Percentiles rank a stretch among this genome's conserved stretches.
Conservation (phyloP, 2,113 vertebrate species). For the Thryonomys swinderianus region DNA sequence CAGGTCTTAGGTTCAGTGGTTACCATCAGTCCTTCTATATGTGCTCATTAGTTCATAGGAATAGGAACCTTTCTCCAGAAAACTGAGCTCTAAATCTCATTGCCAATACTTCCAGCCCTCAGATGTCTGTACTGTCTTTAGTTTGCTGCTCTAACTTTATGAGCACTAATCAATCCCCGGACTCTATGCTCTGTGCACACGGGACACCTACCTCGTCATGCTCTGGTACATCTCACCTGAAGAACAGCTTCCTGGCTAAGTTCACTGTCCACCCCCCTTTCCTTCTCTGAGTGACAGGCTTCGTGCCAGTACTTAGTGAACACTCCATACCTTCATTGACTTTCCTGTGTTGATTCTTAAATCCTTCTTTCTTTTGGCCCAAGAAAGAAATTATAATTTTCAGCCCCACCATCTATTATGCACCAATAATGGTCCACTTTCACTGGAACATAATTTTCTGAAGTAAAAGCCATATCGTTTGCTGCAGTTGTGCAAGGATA, state of each 20-base stretch:
- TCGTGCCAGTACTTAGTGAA: not conserved
- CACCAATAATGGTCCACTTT: not conserved
- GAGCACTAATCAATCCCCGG: not conserved
- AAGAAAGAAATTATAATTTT: conserved; percentile 6
- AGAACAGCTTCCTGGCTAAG: not conserved
- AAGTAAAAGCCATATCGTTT: not conserved
- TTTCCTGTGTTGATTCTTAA: not conserved
- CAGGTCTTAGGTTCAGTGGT: not conserved
- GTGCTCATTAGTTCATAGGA: too few relatives aligned
- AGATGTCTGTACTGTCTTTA: not conserved
- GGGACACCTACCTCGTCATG: not conserved
- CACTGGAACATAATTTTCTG: not conserved
- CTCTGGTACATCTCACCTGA: not conserved
- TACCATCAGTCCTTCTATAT: not conserved
- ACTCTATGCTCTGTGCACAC: rapidly evolving
- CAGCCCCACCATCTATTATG: not conserved
- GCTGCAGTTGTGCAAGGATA: not conserved
- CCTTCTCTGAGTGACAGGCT: not conserved
- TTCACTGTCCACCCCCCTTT: not conserved
- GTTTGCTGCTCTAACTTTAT: not conserved
- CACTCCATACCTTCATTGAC: not conserved
- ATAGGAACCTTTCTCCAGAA: not conserved
- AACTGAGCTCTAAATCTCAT: not conserved
- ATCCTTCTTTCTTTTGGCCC: not conserved
- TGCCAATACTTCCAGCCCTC: not conserved